Percentiles rank a stretch among this genome's conserved stretches.
Evolutionary conservation across 2,888 invertebrate species (phyloP).

Genomic region (Drosophila setosimentum): DNA sequence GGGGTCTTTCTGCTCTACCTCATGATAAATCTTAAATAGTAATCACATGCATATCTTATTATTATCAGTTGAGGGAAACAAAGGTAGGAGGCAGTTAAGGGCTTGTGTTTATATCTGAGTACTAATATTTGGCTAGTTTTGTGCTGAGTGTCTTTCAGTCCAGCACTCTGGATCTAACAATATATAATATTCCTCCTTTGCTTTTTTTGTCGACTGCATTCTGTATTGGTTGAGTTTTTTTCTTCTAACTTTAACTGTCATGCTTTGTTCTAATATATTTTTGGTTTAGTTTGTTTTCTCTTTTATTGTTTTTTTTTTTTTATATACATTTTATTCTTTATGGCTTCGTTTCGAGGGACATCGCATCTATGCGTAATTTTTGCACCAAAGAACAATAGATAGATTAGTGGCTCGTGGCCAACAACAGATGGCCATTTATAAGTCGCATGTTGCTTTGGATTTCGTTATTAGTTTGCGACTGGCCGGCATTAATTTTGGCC

Average conservation of each 20-base stretch:
- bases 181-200: not conserved
- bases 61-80: too few species aligned
- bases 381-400: slow-evolving; percentile 40
- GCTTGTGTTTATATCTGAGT: not conserved
- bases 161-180: not conserved
- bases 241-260: slow-evolving; percentile 70
- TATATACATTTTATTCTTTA: slow-evolving; percentile 51
- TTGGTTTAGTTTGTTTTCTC: slow-evolving; percentile 22
- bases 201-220: slow-evolving; percentile 20
- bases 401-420: slow-evolving; percentile 31
- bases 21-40: not conserved
- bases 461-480: slow-evolving; percentile 40
- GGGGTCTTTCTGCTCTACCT: not conserved
- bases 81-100: not conserved
- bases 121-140: not conserved
- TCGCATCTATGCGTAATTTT: slow-evolving; percentile 45
- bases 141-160: not conserved
- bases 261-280: slow-evolving; percentile 40
- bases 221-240: slow-evolving; percentile 57
- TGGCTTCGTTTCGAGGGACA: slow-evolving; percentile 43
- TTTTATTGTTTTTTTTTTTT: slow-evolving; percentile 4
- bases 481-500: slow-evolving; percentile 36
- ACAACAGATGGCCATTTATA: slow-evolving; percentile 44
- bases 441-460: slow-evolving; percentile 25
- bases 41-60: not conserved